phyloP scores from a whole-genome alignment of 30 jellyfish, hydroid and myxozoan species.

The Aurelia sp. region DNA sequence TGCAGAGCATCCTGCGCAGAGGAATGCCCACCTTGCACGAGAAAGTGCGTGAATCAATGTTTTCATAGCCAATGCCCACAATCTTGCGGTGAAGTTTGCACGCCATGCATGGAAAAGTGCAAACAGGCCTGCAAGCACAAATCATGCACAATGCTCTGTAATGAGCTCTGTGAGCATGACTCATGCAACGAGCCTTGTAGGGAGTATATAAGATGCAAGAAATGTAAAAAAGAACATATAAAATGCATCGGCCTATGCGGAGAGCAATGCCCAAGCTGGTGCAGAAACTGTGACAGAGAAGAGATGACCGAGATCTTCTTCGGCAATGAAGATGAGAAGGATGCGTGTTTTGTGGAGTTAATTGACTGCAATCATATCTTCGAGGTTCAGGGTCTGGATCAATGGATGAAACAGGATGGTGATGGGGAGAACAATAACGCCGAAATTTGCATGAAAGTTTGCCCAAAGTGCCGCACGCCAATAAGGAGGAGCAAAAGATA shows the following conservation, averaged over 20 bases:
- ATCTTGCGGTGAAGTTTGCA: conserved; percentile 5
- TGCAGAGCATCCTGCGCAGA: conserved; percentile 28
- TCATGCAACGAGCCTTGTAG: conserved; percentile 16
- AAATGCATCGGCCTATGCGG: conserved; percentile 64
- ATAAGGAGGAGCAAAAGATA: conserved; percentile 31
- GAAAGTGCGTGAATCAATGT: conserved; percentile 31
- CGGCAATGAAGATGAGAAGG: conserved; percentile 47
- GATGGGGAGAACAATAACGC: not conserved
- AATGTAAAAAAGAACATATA: not conserved
- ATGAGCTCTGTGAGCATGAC: conserved; percentile 5
- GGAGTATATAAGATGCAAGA: not conserved
- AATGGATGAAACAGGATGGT: conserved; percentile 32
- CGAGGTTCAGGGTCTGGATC: conserved; percentile 52
- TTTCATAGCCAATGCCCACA: conserved; percentile 7
- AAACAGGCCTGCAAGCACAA: conserved; percentile 4
- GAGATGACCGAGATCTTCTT: conserved; percentile 34
- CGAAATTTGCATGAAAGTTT: conserved; percentile 20
- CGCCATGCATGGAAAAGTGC: conserved; percentile 25
- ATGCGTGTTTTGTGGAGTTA: conserved; percentile 32
- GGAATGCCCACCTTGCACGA: conserved; percentile 51
- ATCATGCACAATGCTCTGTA: not conserved
- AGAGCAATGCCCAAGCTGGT: conserved; percentile 48
- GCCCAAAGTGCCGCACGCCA: conserved; percentile 56
- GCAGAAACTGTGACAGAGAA: conserved; percentile 37
- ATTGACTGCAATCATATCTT: conserved; percentile 55